Conservation (phyloP, 2,113 vertebrate genomes). For the Nipponia nippon region DNA sequence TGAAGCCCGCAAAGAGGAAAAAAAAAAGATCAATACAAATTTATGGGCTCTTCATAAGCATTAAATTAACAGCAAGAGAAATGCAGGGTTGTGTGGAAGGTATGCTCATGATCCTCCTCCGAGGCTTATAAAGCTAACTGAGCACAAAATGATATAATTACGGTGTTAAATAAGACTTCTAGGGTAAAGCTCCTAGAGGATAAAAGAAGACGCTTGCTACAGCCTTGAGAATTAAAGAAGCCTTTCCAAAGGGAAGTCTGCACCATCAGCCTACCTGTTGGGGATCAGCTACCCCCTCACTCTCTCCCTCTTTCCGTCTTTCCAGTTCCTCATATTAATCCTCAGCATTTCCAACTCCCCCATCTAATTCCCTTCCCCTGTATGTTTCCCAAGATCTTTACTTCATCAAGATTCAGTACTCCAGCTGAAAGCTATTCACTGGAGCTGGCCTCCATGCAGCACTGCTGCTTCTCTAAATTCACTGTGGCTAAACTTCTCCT, state of each 20-base stretch:
- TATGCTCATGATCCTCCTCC: not conserved
- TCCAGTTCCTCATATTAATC: not conserved
- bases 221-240: not conserved
- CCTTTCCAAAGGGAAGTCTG: not conserved
- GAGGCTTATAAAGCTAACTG: conserved; percentile 46
- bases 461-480: not conserved
- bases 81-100: not conserved
- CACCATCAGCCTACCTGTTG: not conserved
- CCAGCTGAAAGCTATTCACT: not conserved
- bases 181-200: not conserved
- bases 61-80: conserved; percentile 48
- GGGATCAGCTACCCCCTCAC: not conserved
- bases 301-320: not conserved
- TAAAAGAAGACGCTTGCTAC: not conserved
- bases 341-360: not conserved
- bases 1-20: conserved; percentile 5
- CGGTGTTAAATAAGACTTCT: conserved; percentile 43
- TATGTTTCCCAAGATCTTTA: not conserved
- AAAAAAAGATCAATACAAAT: conserved; percentile 52
- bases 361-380: not conserved
- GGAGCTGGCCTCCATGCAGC: not conserved
- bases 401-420: not conserved
- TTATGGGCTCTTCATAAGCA: conserved; percentile 61
- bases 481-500: not conserved
- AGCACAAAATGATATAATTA: conserved; percentile 50